These are phyloP conservation scores for Coleophora flavipennella DNA, from an alignment of 2,888 invertebrate genomes.

Conservation along the genomic window DNA sequence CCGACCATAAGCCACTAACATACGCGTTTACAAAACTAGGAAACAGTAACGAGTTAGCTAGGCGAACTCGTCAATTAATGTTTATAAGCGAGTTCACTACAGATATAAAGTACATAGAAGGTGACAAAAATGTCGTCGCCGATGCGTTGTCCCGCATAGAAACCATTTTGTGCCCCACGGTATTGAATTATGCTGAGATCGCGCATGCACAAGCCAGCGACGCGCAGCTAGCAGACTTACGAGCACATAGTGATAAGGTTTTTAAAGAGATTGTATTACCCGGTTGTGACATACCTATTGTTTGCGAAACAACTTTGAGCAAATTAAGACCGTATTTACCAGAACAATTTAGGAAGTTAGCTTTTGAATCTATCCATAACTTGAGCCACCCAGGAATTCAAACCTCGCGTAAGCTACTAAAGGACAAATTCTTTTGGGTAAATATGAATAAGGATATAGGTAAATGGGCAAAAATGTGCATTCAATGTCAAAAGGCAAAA, in stretches of 20 bases:
- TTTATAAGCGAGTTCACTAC: constrained; percentile 8
- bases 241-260: neutral
- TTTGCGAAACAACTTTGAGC: neutral
- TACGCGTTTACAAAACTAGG: constrained; percentile 4
- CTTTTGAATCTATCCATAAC: constrained; percentile 3
- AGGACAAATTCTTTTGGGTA: constrained; percentile 13
- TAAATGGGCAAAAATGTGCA: constrained; percentile 10
- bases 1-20: constrained; percentile 6
- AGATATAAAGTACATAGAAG: constrained; percentile 5
- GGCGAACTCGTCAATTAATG: constrained; percentile 9
- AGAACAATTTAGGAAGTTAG: neutral
- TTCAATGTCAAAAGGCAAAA: constrained; percentile 14
- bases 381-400: constrained; percentile 7
- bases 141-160: neutral
- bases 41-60: constrained; percentile 2
- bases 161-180: neutral
- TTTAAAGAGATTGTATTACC: neutral
- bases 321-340: neutral
- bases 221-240: neutral
- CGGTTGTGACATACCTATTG: neutral
- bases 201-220: no score
- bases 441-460: constrained; percentile 12
- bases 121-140: constrained; percentile 2
- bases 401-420: constrained; percentile 7
- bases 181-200: neutral